Evolutionary conservation across 1,140 invertebrate species (phyloP), one percentile per base, ranked within the genome.

Genomic region (Papilio polytes): DNA sequence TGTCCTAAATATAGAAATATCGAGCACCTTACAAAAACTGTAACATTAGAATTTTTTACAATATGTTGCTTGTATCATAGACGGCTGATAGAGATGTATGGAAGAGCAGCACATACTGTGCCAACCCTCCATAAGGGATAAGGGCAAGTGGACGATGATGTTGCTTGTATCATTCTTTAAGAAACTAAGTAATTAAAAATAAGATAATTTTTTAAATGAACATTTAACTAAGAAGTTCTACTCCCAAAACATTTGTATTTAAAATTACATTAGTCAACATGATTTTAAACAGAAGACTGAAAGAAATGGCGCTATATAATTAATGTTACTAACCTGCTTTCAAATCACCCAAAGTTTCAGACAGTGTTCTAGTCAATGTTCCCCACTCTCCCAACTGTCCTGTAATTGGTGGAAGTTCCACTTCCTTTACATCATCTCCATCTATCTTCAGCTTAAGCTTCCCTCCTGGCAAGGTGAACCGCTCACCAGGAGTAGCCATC

Each of bases 361-460:
- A 96, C 70, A 98, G 89, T 1, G 96, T 95, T 53, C 96, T 94
- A 2, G 97, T 98, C 18, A 99, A 94, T 12, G 96, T 94, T 1
- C 97, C 97, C 96, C 97, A 97, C 83, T 97, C 97, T 44, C 96
- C 96, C 63, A 98, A 91, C 74, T 95, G 95, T 46, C 98, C 97
- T 84, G 96, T 95, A 41, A 97, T 97, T 9, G 96, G 95, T 46
- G 97, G 96, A 85, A 97, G 87, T 36, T 95, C 94, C 13, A 95
- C 84, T 78, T 95, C 94, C 80, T 91, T 93, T 1, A 77, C 80
- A 18, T 92, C 91, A 66, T 92, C 92, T 18, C 86, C 88, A 72
- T 93, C 89, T 1, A 73, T 80, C 89, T 85, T 96, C 90, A 81
- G 87, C 83, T 96, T 96, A 44, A 96, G 94, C 77, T 96, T 96